Evolutionary conservation across 2,888 invertebrate genomes (phyloP).

Genomic region (Hoplodrina blanda): DNA sequence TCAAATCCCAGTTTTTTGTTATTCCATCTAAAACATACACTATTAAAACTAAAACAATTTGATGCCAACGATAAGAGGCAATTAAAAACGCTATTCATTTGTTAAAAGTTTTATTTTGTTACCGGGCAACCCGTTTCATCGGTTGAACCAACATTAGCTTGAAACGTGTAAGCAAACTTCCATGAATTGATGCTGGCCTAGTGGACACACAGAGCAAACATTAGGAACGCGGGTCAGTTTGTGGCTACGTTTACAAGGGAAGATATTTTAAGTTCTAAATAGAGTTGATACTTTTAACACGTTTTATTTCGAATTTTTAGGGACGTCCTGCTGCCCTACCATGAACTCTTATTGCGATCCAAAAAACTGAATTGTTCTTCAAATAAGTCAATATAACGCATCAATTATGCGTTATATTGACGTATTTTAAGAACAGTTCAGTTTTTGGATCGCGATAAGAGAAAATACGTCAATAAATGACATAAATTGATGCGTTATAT

Average conservation of each 20-base stretch:
- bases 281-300: neutral
- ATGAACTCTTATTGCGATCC: too few relatives aligned
- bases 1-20: neutral
- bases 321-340: too few relatives aligned
- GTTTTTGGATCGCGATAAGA: too few relatives aligned
- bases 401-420: too few relatives aligned
- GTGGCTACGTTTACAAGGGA: constrained; percentile 8
- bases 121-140: constrained; percentile 35
- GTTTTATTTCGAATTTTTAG: neutral
- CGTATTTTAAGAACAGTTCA: too few relatives aligned
- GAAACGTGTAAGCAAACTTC: constrained; percentile 51
- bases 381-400: too few relatives aligned
- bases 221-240: constrained; percentile 41
- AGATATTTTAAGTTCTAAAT: neutral
- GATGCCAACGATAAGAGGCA: constrained; percentile 3
- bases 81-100: constrained; percentile 26
- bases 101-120: constrained; percentile 37
- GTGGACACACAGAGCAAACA: constrained; percentile 56
- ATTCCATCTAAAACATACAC: neutral
- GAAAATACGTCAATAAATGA: too few relatives aligned
- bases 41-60: constrained; percentile 10
- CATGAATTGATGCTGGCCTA: constrained; percentile 48
- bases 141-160: constrained; percentile 46
- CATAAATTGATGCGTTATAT: too few relatives aligned
- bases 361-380: too few relatives aligned